Percentiles rank a stretch among this genome's conserved stretches.
Conservation (phyloP, 2,797 vertebrate species). For the Poecilia gillii region DNA sequence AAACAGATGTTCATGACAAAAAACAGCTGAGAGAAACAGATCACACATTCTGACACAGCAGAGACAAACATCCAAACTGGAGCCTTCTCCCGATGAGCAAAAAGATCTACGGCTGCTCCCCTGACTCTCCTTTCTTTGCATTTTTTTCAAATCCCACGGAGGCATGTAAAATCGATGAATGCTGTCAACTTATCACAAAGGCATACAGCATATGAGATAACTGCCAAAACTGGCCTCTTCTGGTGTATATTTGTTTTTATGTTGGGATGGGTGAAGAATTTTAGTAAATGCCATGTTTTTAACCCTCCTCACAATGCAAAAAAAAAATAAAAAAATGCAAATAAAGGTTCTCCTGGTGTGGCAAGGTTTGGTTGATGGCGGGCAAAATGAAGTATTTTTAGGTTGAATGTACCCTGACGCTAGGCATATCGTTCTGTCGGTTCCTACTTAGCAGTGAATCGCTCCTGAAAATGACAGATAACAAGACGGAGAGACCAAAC, state of each 20-base stretch:
- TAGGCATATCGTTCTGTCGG: conserved; percentile 38
- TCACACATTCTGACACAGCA: conserved; percentile 28
- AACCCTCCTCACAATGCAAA: conserved; percentile 26
- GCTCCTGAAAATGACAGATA: conserved; percentile 21
- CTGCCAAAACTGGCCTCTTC: conserved; percentile 26
- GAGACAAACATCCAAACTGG: conserved; percentile 57
- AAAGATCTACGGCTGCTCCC: conserved; percentile 86
- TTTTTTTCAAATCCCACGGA: conserved; percentile 37
- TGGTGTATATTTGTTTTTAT: conserved; percentile 35
- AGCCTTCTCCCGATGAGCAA: conserved; percentile 51
- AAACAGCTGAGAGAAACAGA: conserved; percentile 48
- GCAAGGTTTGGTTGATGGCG: conserved; percentile 45
- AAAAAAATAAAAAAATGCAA: not conserved
- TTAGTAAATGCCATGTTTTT: conserved; percentile 29
- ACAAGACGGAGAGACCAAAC: conserved; percentile 21
- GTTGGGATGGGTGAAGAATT: conserved; percentile 1
- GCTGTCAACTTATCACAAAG: conserved; percentile 31
- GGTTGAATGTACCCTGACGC: conserved; percentile 32
- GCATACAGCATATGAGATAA: conserved; percentile 25
- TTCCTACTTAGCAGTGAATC: conserved; percentile 56
- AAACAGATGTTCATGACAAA: conserved; percentile 32
- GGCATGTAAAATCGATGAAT: conserved; percentile 32
- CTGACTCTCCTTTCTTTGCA: conserved; percentile 71
- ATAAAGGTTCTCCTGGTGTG: conserved; percentile 41
- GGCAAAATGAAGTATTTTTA: conserved; percentile 50